These are phyloP conservation scores for Sarcophilus harrisii DNA, from an alignment of 2,797 vertebrate species.

Conservation along the genomic window DNA sequence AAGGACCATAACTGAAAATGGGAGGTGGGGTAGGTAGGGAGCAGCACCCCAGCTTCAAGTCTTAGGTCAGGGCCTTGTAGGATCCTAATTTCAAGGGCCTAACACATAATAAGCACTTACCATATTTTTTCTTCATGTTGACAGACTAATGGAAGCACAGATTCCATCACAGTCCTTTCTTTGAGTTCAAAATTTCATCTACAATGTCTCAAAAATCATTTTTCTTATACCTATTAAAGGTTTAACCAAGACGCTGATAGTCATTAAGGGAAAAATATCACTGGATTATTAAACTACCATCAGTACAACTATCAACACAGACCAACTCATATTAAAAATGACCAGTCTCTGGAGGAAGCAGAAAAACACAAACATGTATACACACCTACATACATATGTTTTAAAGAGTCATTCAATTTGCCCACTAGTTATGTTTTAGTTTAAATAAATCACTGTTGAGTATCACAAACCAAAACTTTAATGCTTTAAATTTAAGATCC, in stretches of 20 bases:
- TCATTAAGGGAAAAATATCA: constrained; percentile 1
- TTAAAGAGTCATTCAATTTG: constrained; percentile 60
- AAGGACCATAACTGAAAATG: neutral
- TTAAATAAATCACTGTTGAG: constrained; percentile 47
- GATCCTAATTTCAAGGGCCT: neutral
- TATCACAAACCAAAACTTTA: constrained; percentile 40
- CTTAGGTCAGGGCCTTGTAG: neutral
- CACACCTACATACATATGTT: constrained; percentile 47
- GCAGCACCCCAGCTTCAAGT: neutral
- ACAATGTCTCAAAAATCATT: constrained; percentile 38
- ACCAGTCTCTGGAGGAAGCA: constrained; percentile 39
- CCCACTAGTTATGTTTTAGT: constrained; percentile 56
- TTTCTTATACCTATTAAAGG: neutral
- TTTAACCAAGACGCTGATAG: neutral
- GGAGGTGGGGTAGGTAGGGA: neutral
- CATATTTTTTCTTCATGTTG: neutral
- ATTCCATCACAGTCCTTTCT: constrained; percentile 13
- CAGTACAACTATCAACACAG: neutral
- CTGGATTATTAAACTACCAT: constrained; percentile 46
- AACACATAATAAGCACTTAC: neutral
- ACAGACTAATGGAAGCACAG: neutral
- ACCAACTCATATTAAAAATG: constrained; percentile 52
- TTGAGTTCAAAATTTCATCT: neutral
- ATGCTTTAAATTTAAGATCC: constrained; percentile 9
- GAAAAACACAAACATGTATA: constrained; percentile 52